Evolutionary conservation across 2,888 invertebrate genomes (phyloP), one percentile per base, ranked within the genome.

Genomic region (Cenopis cana): DNA sequence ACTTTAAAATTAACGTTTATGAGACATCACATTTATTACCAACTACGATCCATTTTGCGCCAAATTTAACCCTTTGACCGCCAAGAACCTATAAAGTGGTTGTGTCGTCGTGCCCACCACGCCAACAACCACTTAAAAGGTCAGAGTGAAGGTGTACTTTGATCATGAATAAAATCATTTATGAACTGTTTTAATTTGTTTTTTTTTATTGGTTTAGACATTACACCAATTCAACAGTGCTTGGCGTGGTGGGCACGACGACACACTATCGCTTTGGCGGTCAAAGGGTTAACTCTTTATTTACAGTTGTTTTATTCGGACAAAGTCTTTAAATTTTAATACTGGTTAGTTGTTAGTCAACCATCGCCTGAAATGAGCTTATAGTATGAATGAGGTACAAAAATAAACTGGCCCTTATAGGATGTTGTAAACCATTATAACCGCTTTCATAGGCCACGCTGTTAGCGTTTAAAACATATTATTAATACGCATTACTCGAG

Each of bases 281-380:
- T n/a, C n/a, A n/a, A n/a, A n/a, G n/a, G n/a, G n/a, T n/a, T n/a
- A n/a, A 59, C 11, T 61, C 50, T 18, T 62, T 61, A 69, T 75
- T 70, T 64, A 69, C 74, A 61, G 50, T 57, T 75, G 68, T 59
- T 75, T 62, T 72, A 68, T 73, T 57, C 67, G 72, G 65, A 75
- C 73, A 70, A 61, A 76, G 68, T 70, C 75, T 75, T 76, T 72
- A 20, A 71, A 62, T 76, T 74, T 81, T 87, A 86, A 87, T 88
- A 87, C 86, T 85, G 85, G 83, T 84, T 84, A 83, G 78, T 83
- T 78, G 81, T 77, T 65, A 49, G 79, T 84, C 80, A 82, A 77
- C 76, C 76, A 76, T 78, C 76, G 76, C 73, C 73, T 76, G 79
- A 80, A 83, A 82, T 82, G 79, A 78, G 74, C 71, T 71, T 67